These are phyloP conservation scores for Neocrepidodera transversa DNA, from an alignment of 2,888 invertebrate species.

Conservation along the genomic window DNA sequence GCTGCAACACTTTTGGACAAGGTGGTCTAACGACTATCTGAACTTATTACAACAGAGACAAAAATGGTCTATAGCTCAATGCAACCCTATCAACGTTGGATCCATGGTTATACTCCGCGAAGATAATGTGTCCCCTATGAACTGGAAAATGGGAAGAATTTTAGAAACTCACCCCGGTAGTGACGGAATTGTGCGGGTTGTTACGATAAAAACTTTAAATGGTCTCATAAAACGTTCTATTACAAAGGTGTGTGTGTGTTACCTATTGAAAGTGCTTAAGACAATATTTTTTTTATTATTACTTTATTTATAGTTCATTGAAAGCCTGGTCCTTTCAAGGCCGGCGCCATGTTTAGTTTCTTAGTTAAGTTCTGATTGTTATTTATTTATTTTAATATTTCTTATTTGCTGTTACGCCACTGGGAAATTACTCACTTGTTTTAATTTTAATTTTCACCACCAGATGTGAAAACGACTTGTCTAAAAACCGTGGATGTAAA, in stretches of 20 bases:
- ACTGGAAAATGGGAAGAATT: neutral
- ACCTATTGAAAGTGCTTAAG: neutral
- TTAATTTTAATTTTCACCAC: too few relatives aligned
- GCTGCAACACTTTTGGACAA: neutral
- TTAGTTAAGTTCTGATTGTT: too few relatives aligned
- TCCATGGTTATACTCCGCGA: neutral
- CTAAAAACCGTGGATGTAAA: too few relatives aligned
- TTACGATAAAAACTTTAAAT: conserved; percentile 4
- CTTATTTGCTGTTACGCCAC: too few relatives aligned
- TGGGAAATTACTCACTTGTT: too few relatives aligned
- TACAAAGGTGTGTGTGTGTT: neutral
- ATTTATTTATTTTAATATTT: too few relatives aligned
- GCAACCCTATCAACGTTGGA: neutral
- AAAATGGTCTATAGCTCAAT: neutral
- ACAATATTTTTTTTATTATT: neutral
- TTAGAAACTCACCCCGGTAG: neutral
- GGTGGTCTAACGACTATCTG: neutral
- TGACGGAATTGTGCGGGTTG: neutral
- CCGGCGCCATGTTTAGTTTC: neutral
- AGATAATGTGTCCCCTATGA: neutral
- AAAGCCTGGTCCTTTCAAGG: neutral
- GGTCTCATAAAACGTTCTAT: neutral
- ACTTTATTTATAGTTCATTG: neutral
- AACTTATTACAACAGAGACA: neutral
- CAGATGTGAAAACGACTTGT: too few relatives aligned